Conservation (phyloP, 2,797 vertebrate species). For the Poliocrania exsul region DNA sequence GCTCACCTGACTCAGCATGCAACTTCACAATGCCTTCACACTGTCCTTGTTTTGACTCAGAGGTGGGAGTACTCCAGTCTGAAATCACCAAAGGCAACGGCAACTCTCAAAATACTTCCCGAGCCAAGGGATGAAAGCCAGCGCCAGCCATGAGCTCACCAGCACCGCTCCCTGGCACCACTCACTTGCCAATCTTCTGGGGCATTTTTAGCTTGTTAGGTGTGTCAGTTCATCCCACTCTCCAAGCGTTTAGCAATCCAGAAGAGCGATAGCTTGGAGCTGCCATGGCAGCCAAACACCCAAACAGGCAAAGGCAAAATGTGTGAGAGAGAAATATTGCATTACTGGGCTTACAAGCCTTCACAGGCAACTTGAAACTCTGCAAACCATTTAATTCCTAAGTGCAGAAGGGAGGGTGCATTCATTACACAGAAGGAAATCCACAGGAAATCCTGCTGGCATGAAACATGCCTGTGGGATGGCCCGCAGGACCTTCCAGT, state of each 20-base stretch:
- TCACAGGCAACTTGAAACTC: not conserved
- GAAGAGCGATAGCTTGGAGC: not conserved
- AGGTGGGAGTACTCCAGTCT: not conserved
- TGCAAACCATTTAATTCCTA: fast-evolving
- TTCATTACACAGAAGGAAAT: not conserved
- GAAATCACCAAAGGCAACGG: slow-evolving; percentile 9
- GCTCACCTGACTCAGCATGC: not conserved
- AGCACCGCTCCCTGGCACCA: not conserved
- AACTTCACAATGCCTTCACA: not conserved
- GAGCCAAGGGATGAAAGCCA: not conserved
- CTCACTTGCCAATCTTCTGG: not conserved
- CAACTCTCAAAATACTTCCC: not conserved
- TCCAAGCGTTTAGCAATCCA: not conserved
- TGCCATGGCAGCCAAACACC: slow-evolving; percentile 33
- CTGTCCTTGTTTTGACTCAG: not conserved
- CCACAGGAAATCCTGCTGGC: not conserved
- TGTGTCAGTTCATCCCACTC: slow-evolving; percentile 14
- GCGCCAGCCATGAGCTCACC: slow-evolving; percentile 59
- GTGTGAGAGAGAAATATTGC: not conserved
- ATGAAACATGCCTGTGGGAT: fast-evolving
- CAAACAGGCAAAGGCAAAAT: not conserved
- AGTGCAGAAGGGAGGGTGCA: not conserved
- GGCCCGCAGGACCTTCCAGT: not conserved
- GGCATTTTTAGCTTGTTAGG: slow-evolving; percentile 27
- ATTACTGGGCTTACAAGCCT: not conserved